phyloP scores from a whole-genome alignment of 2,113 vertebrate species.

The Apus apus region DNA sequence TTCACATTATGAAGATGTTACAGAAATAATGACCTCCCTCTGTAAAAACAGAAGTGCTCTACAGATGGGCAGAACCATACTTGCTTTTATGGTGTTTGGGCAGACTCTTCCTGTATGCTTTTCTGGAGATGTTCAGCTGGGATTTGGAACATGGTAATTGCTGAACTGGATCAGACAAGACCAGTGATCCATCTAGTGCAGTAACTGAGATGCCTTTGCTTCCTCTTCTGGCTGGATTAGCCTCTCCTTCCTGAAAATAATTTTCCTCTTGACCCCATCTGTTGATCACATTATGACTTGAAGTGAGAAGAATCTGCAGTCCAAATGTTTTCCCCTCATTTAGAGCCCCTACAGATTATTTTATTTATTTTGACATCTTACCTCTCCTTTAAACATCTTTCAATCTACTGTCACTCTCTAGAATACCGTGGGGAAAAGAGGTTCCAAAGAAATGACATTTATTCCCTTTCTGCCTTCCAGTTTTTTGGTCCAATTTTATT shows the following conservation, averaged over 20 bases:
- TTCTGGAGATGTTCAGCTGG: background rate
- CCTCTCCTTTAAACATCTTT: background rate
- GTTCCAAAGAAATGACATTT: background rate
- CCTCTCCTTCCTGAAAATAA: background rate
- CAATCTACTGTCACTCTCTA: background rate
- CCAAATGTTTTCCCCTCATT: background rate
- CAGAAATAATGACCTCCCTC: background rate
- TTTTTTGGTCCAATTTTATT: background rate
- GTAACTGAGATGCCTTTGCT: background rate
- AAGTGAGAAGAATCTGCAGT: background rate
- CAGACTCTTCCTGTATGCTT: background rate
- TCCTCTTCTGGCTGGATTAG: background rate
- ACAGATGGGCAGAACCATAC: background rate
- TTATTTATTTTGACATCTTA: background rate
- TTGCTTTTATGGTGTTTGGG: background rate
- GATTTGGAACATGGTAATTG: background rate
- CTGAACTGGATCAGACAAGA: background rate
- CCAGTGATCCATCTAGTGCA: background rate
- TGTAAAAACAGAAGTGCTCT: background rate
- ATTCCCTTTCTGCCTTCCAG: background rate
- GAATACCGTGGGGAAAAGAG: background rate
- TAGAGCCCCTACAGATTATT: background rate
- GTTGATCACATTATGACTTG: background rate
- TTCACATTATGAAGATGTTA: background rate
- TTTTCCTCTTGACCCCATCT: background rate